These are phyloP conservation scores for Brienomyrus brachyistius DNA, from an alignment of 2,113 vertebrate species.

Conservation along the genomic window DNA sequence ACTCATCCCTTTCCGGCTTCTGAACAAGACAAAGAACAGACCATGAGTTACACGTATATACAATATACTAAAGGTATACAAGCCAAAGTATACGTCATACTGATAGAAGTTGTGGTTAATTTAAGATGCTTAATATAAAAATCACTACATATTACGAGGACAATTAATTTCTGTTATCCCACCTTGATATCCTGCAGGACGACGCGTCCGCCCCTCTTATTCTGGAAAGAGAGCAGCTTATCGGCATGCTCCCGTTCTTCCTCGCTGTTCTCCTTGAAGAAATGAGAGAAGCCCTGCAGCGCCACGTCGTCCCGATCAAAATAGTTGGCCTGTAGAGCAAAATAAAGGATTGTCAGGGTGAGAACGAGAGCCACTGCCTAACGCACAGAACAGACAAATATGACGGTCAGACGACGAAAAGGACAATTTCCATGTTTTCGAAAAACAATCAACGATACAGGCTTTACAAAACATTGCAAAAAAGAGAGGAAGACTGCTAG, in stretches of 20 bases:
- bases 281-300: constrained; percentile 71
- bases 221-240: constrained; percentile 74
- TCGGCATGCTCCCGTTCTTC: constrained; percentile 73
- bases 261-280: constrained; percentile 66
- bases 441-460: not conserved
- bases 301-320: constrained; percentile 80
- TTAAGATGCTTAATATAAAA: no score
- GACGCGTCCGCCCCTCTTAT: no score
- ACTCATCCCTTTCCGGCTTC: no score
- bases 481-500: constrained; percentile 62
- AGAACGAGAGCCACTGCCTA: not conserved
- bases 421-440: no score
- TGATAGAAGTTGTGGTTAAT: no score
- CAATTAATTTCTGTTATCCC: no score
- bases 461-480: not conserved
- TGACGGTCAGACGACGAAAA: not conserved
- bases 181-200: no score
- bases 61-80: no score
- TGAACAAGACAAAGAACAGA: no score
- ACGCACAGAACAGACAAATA: not conserved
- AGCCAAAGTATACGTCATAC: no score
- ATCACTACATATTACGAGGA: no score
- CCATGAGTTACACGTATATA: no score
- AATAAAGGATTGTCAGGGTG: not conserved
- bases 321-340: constrained; percentile 59